phyloP scores from a whole-genome alignment of 2,888 invertebrate species.

The Elgonia sp. region DNA sequence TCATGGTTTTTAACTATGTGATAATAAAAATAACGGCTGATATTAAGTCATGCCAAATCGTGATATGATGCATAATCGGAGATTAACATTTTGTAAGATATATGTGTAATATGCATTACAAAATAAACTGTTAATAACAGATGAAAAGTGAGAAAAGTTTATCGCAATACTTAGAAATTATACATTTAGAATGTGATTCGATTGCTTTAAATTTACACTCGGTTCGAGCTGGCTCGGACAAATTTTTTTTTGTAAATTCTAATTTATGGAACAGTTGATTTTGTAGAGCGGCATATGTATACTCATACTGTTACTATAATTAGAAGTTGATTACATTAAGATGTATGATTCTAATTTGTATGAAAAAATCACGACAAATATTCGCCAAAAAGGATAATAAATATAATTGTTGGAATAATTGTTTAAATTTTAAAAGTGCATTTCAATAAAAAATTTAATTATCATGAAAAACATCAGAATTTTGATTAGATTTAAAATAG shows the following conservation, averaged over 20 bases:
- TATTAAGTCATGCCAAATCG: conserved; percentile 23
- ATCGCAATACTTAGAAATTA: background rate
- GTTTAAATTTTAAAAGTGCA: no score
- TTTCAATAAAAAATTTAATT: no score
- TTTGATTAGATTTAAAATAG: no score
- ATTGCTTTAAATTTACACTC: background rate
- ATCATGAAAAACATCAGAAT: no score
- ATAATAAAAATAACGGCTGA: conserved; percentile 20
- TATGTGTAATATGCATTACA: background rate
- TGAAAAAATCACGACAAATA: no score
- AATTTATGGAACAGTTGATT: background rate
- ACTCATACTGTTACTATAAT: background rate
- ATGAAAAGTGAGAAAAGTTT: background rate
- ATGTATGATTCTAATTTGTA: no score
- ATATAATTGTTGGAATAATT: no score
- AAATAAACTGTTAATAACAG: background rate
- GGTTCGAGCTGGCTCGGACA: conserved; percentile 25
- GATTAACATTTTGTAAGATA: conserved; percentile 36
- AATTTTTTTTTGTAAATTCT: background rate
- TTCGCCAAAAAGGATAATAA: no score
- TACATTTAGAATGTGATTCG: background rate
- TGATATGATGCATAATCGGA: conserved; percentile 47
- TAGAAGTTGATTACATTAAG: background rate
- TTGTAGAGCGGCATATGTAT: background rate
- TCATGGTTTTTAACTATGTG: conserved; percentile 10